These are phyloP conservation scores for Harlomillsia oculata DNA, from an alignment of 1,140 invertebrate genomes.

Conservation along the genomic window DNA sequence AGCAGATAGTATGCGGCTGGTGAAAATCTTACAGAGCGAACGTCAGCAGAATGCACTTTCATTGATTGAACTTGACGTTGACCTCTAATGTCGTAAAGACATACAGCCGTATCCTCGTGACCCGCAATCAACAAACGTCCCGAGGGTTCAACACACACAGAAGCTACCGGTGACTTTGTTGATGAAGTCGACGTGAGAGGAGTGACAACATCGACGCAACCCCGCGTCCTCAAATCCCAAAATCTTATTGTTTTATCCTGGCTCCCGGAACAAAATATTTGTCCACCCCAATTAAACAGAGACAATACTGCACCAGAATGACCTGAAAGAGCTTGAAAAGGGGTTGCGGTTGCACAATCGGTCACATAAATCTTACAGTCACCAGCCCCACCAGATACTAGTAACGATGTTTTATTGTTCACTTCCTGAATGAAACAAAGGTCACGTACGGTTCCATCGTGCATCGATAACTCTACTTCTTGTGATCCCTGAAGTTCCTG, in stretches of 20 bases:
- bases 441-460: constrained; percentile 95
- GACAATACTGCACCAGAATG: constrained; percentile 92
- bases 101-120: constrained; percentile 89
- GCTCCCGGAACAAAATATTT: constrained; percentile 93
- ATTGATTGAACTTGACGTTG: constrained; percentile 85
- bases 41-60: constrained; percentile 88
- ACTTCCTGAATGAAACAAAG: constrained; percentile 93
- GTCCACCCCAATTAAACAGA: constrained; percentile 92
- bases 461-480: constrained; percentile 86
- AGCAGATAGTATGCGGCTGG: constrained; percentile 95
- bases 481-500: constrained; percentile 38
- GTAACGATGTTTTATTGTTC: constrained; percentile 75
- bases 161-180: constrained; percentile 69
- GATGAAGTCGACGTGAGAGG: constrained; percentile 61
- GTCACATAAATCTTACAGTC: constrained; percentile 96
- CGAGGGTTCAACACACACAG: constrained; percentile 89
- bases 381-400: constrained; percentile 94
- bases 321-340: constrained; percentile 83
- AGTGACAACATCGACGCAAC: constrained; percentile 83
- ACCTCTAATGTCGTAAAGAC: constrained; percentile 89
- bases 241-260: constrained; percentile 91
- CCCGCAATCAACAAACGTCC: constrained; percentile 87
- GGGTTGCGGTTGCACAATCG: constrained; percentile 86
- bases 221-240: constrained; percentile 88
- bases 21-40: constrained; percentile 89